phyloP scores from a whole-genome alignment of 2,888 invertebrate genomes.

The Eurytoma californica region DNA sequence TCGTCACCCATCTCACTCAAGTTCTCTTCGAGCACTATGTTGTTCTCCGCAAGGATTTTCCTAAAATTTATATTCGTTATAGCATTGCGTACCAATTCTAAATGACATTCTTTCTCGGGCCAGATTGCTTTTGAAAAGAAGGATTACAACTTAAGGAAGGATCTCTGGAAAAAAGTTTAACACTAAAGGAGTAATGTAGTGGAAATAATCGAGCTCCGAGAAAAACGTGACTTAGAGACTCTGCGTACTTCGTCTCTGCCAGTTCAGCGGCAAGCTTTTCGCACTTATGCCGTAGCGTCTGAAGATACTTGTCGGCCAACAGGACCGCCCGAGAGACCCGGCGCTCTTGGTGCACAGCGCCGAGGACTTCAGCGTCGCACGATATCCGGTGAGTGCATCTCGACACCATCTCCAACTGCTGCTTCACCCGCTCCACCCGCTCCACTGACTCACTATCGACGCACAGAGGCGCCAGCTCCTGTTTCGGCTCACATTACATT shows the following conservation, averaged over 20 bases:
- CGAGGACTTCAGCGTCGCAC: slow-evolving; percentile 70
- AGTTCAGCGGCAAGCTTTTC: slow-evolving; percentile 68
- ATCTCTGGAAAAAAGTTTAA: not conserved
- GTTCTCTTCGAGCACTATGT: slow-evolving; percentile 70
- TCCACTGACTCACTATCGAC: slow-evolving; percentile 71
- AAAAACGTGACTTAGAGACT: not conserved
- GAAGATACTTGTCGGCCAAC: slow-evolving; percentile 70
- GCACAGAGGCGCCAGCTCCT: slow-evolving; percentile 70
- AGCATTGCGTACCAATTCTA: not conserved
- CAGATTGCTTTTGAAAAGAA: not conserved
- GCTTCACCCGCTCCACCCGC: slow-evolving; percentile 68
- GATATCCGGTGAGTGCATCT: slow-evolving; percentile 69
- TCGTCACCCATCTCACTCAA: slow-evolving; percentile 69
- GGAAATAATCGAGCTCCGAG: slow-evolving; percentile 33
- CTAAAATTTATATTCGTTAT: slow-evolving; percentile 61
- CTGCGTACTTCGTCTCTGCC: slow-evolving; percentile 69
- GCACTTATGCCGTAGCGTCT: slow-evolving; percentile 67
- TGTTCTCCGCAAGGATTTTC: slow-evolving; percentile 69
- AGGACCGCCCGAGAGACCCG: slow-evolving; percentile 68
- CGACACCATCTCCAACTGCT: slow-evolving; percentile 69
- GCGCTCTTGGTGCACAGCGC: slow-evolving; percentile 71
- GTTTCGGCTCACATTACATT: slow-evolving; percentile 53
- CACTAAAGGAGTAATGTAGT: not conserved
- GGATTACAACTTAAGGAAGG: not conserved
- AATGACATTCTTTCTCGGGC: slow-evolving; percentile 36